Percentiles rank a stretch among this genome's conserved stretches.
Conservation (phyloP, 2,888 invertebrate species). For the Osmoderma eremita region DNA sequence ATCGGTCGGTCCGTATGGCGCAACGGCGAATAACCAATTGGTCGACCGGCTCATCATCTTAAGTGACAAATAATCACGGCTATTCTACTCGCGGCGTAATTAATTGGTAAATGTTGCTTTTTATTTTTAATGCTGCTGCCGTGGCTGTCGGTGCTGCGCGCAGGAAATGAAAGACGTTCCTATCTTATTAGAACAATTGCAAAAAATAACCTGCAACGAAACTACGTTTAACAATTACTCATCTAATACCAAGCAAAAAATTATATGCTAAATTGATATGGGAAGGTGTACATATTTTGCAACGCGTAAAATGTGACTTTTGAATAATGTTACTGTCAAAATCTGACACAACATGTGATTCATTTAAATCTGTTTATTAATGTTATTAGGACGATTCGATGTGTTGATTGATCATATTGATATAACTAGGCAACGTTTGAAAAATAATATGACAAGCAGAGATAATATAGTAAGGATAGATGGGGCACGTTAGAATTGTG, state of each 20-base stretch:
- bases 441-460: no score
- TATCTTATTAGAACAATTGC: slow-evolving; percentile 44
- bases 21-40: slow-evolving; percentile 47
- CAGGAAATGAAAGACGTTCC: slow-evolving; percentile 42
- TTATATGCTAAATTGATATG: slow-evolving; percentile 24
- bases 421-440: no score
- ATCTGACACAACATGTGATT: no score
- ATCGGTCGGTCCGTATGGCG: slow-evolving; percentile 31
- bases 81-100: slow-evolving; percentile 59
- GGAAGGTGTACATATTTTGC: neutral
- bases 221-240: slow-evolving; percentile 22
- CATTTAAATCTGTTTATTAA: no score
- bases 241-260: neutral
- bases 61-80: slow-evolving; percentile 64
- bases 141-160: slow-evolving; percentile 22
- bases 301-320: no score
- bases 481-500: no score
- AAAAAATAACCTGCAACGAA: slow-evolving; percentile 36
- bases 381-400: no score
- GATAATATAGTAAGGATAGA: no score
- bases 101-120: slow-evolving; percentile 63
- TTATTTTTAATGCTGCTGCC: slow-evolving; percentile 55
- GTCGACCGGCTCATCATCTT: slow-evolving; percentile 60
- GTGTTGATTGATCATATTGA: no score
- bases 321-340: no score